Base-by-base conservation (phyloP, 2,113 vertebrate genomes). In the Numida meleagris region DNA sequence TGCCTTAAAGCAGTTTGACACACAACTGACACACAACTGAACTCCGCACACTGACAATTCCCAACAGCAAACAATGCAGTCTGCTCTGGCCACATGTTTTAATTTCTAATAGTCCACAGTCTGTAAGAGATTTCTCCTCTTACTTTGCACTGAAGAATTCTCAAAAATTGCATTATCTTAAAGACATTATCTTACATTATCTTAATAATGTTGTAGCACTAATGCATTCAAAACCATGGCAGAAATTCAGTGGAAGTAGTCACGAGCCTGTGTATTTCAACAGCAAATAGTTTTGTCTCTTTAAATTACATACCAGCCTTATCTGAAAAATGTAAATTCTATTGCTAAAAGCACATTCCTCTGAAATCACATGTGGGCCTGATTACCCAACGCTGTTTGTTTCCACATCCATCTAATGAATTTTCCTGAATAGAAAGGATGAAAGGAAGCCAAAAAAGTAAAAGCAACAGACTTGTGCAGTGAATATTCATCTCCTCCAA, bases 311-410 rank as follows among this genome's bases (percentile, higher is more conserved):
- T 96, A 94, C 92, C 95, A 79, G 16, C 66, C 77, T 96, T 95
- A 95, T 91, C 96, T 95, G 76, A 92, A 88, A 97, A 93, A 95
- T 95, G 88, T 84, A 95, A 94, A 94, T 95, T 92, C 53, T 94
- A 73, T 68, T 91, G 73, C 80, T 95, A 79, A 93, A 95, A 95
- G 86, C 77, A 93, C 96, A 95, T 97, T 95, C 96, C 93, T 92
- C 76, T 88, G 61, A 88, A 95, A 88, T 94, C 70, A 93, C 83
- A 95, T 88, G 38, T 48, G 19, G 40, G 65, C 65, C 91, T 93
- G 82, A 75, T 91, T 95, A 95, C 24, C 71, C 31, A 53, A 38
- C 33, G 23, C 29, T 92, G 77, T 76, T 78, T 88, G 36, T 84
- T 93, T 90, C 73, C 36, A 86, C 62, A 62, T 82, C 68, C 57